Base-by-base conservation (phyloP, 2,888 invertebrate genomes). In the Agonopterix subpropinquella region DNA sequence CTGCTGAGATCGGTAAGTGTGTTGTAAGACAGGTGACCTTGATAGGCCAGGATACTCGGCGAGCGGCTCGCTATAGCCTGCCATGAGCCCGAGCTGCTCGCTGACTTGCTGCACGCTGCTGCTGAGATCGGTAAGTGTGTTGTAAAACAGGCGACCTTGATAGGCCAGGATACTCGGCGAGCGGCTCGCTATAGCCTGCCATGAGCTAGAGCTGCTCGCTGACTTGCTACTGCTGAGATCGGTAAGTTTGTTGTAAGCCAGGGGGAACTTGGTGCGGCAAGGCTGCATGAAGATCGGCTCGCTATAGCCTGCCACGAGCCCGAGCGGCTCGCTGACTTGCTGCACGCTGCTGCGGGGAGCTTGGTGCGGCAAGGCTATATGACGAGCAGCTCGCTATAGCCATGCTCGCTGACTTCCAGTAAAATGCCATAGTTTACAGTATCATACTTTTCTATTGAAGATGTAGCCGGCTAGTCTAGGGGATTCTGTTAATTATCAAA, bases 291-390 rank as follows among this genome's bases (percentile, higher is more conserved):
- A 62, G 93, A 93, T 61, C 90, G 93, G 63, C 90, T 94, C 55
- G 92, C 92, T 62, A 91, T 92, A 69, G 92, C 93, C 58, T 93
- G 93, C 81, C 92, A 93, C 71, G 94, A 94, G 80, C 91, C 93
- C 35, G 93, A 93, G 67, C 91, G 94, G 72, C 87, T 94, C 50
- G 92, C 93, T 45, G 94, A 94, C 76, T 88, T 94, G 67, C 87
- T 94, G 59, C 92, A 93, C 59, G 91, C 92, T 48, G 91, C 92
- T 54, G 91, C 90, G 28, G 28, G 1, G 28, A 45, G 37, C 36
- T 45, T 3, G 37, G 13, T 4, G 15, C 18, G 15, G 36, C 45
- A 1, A 10, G 44, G 11, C 13, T 42, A 8, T 8, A 1, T 1
- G 13, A 42, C 9, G 13, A 42, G 9, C 13, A 9, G 11, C 13